These are phyloP conservation scores for Perithous albicinctus DNA, from an alignment of 2,888 invertebrate genomes.

Conservation along the genomic window DNA sequence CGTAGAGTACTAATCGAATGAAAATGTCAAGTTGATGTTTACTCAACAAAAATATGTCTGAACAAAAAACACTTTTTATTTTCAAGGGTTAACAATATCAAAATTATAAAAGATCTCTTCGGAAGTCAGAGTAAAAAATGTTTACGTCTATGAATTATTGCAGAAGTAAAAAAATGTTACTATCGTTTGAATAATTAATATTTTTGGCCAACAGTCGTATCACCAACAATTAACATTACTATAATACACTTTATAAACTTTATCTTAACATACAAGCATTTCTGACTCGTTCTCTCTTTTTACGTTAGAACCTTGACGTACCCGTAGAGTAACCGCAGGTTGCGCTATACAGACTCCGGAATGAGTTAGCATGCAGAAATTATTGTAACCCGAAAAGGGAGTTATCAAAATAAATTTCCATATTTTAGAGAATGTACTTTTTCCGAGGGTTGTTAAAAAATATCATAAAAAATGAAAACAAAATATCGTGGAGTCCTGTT, in stretches of 20 bases:
- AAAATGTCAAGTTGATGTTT: too few species aligned
- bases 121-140: too few species aligned
- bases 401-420: conserved; percentile 21
- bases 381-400: background rate
- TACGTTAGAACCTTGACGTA: background rate
- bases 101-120: too few species aligned
- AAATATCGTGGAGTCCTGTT: conserved; percentile 5
- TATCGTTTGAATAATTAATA: background rate
- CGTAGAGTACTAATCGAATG: too few species aligned
- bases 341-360: background rate
- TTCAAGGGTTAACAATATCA: too few species aligned
- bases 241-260: background rate
- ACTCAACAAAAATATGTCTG: too few species aligned
- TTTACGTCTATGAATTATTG: too few species aligned
- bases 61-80: too few species aligned
- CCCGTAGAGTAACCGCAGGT: background rate
- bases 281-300: background rate
- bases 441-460: background rate
- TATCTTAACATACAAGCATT: background rate
- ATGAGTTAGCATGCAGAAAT: background rate
- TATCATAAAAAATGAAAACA: background rate
- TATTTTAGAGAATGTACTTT: background rate
- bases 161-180: too few species aligned
- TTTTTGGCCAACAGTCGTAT: background rate
- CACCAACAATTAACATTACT: background rate